Base-by-base conservation (phyloP, 2,797 vertebrate genomes). In the Gymnoscopelus braueri region DNA sequence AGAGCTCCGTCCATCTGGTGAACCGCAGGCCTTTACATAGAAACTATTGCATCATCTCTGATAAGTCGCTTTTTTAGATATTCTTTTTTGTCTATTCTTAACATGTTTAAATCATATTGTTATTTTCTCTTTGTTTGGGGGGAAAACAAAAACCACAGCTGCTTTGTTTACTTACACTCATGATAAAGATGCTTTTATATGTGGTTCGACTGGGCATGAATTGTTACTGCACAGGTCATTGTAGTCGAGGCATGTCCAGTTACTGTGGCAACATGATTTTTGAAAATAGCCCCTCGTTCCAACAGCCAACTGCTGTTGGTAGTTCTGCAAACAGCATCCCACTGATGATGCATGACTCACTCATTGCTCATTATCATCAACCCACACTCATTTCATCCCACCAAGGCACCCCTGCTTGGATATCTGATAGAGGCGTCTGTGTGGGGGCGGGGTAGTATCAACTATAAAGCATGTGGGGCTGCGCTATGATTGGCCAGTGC, bases 401-500 rank as follows among this genome's bases (percentile, higher is more conserved):
- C 73, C 87, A 77, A 71, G 71, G 55, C 77, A 84, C 79, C 79
- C 80, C 82, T 76, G 82, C 79, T 72, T 78, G 76, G 79, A 72
- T 86, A 87, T 89, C 88, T 84, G 84, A 92, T 91, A 87, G 92
- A 84, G 88, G 76, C 56, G 71, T 74, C 48, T 50, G 77, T 72
- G 82, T 77, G 54, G 84, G 82, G 91, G 90, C 80, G 88, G 89
- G 89, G 87, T 69, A 72, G 82, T 56, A 69, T 87, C 72, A 74
- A 86, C 89, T 81, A 86, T 81, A 84, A 87, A 85, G 88, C 84
- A 29, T 35, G 60, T 54, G 71, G 70, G 68, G 77, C 72, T 59
- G 6, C 29, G 59, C 90, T 88, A 85, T 67, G 89, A 97, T 98
- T 97, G 96, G 96, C 85, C 94, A 77, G 77, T 88, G 93, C 83